These are phyloP conservation scores for Corbicula japonica DNA, from an alignment of 2,888 invertebrate genomes.

Conservation along the genomic window DNA sequence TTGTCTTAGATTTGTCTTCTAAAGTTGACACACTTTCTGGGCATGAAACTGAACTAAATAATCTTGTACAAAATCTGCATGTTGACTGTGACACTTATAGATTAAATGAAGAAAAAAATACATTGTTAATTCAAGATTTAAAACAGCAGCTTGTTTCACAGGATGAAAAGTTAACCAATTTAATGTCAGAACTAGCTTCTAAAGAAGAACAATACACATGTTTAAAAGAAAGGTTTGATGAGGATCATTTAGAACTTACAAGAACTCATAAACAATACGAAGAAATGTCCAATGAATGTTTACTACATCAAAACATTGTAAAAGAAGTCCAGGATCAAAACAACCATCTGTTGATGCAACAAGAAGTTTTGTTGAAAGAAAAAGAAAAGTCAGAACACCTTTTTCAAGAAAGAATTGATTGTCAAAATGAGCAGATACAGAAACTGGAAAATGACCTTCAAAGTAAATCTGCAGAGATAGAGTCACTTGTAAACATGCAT, in stretches of 20 bases:
- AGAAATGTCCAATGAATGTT: too few relatives aligned
- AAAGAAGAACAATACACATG: conserved; percentile 9
- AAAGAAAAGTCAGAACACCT: conserved; percentile 5
- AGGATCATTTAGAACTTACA: neutral
- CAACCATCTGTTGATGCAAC: too few relatives aligned
- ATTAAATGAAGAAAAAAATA: conserved; percentile 13
- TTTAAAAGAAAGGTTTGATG: neutral
- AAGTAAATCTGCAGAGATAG: too few relatives aligned
- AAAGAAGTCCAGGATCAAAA: too few relatives aligned
- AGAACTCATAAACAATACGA: too few relatives aligned
- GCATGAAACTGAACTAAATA: conserved; percentile 31
- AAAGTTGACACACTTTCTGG: conserved; percentile 34
- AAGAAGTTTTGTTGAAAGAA: conserved; percentile 5
- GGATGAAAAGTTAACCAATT: neutral
- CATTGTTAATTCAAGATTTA: neutral
- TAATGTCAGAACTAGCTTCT: conserved; percentile 2
- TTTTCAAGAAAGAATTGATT: conserved; percentile 7
- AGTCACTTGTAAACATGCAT: too few relatives aligned
- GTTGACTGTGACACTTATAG: conserved; percentile 10
- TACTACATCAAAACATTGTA: too few relatives aligned
- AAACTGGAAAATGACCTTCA: conserved; percentile 11
- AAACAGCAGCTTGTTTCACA: neutral
- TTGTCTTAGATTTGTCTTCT: conserved; percentile 31
- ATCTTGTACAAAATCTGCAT: conserved; percentile 6
- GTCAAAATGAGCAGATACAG: conserved; percentile 2